Percentiles rank a stretch among this genome's conserved stretches.
Evolutionary conservation across 2,888 invertebrate genomes (phyloP).

Genomic region (Minunthozetes semirufus): DNA sequence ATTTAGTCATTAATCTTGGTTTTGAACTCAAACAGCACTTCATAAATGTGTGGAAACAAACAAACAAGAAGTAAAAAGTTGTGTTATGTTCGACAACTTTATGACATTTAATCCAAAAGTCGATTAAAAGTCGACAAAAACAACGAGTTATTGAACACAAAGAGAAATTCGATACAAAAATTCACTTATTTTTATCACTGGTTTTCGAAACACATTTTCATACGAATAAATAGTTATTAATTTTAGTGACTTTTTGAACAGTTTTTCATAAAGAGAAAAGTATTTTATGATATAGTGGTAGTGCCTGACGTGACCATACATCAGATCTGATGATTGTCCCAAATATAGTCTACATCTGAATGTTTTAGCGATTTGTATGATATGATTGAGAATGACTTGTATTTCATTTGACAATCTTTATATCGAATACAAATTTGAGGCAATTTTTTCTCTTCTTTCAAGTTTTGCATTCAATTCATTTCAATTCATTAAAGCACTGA

Average conservation of each 20-base stretch:
- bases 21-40: too few relatives aligned
- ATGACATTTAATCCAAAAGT: too few relatives aligned
- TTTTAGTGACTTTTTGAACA: not conserved
- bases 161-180: too few relatives aligned
- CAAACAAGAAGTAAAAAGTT: too few relatives aligned
- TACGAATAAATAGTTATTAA: not conserved
- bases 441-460: not conserved
- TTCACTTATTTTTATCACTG: too few relatives aligned
- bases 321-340: conserved; percentile 10
- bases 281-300: not conserved
- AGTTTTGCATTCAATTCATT: not conserved
- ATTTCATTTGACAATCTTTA: not conserved
- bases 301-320: conserved; percentile 19
- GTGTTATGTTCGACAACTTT: too few relatives aligned
- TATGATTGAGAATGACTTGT: not conserved
- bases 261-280: not conserved
- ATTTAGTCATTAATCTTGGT: too few relatives aligned
- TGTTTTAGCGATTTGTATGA: too few relatives aligned
- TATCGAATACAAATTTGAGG: not conserved
- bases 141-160: too few relatives aligned
- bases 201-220: too few relatives aligned
- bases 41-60: too few relatives aligned
- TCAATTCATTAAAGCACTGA: not conserved
- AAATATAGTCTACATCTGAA: not conserved
- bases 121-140: too few relatives aligned